Conservation (phyloP, 2,888 invertebrate species). For the Synergus gifuensis region DNA sequence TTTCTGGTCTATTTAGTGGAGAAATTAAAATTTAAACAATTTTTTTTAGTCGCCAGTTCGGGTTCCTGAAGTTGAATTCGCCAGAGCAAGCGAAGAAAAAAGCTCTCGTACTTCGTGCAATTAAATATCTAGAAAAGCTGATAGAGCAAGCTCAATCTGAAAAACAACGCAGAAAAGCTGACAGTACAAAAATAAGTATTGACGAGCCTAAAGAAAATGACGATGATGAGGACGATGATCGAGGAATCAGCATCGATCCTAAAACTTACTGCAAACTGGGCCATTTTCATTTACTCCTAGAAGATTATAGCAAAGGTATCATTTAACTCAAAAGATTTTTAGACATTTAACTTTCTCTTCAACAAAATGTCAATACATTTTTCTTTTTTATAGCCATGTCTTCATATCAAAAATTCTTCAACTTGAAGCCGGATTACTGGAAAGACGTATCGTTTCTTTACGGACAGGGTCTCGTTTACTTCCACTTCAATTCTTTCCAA, state of each 20-base stretch:
- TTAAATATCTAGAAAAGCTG: conserved; percentile 91
- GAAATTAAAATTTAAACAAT: conserved; percentile 32
- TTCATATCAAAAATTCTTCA: conserved; percentile 96
- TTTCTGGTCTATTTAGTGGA: too few species aligned
- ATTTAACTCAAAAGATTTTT: neutral
- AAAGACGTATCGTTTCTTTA: conserved; percentile 95
- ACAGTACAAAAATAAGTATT: conserved; percentile 70
- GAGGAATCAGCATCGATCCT: conserved; percentile 89
- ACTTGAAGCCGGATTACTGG: conserved; percentile 89
- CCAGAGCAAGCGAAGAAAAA: conserved; percentile 90
- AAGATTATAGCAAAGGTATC: conserved; percentile 96
- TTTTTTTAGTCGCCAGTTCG: conserved; percentile 91
- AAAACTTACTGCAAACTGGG: conserved; percentile 97
- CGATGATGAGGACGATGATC: conserved; percentile 70
- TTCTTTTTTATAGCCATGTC: conserved; percentile 89
- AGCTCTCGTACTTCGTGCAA: conserved; percentile 88
- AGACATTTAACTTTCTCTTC: conserved; percentile 1
- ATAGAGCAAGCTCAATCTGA: conserved; percentile 87
- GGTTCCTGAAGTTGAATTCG: conserved; percentile 90
- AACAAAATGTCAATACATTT: neutral
- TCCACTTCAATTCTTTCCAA: conserved; percentile 96
- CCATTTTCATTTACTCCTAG: conserved; percentile 94
- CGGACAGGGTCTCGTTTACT: conserved; percentile 96
- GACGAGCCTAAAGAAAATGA: conserved; percentile 65
- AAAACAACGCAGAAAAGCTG: conserved; percentile 76